These are phyloP conservation scores for Tetranychus urticae DNA, from an alignment of 1,140 invertebrate species.

Conservation along the genomic window DNA sequence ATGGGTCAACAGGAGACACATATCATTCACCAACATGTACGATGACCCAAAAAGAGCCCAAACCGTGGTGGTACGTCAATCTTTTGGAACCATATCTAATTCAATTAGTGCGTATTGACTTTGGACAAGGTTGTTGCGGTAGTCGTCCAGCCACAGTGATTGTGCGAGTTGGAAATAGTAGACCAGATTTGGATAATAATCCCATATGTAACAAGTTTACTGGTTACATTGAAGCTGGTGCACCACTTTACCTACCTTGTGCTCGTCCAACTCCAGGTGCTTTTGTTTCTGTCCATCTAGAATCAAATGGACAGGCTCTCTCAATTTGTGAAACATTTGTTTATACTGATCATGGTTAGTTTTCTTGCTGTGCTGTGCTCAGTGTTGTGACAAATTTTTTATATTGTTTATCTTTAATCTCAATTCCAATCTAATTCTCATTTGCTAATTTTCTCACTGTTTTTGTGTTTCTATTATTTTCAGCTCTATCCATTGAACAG, in stretches of 20 bases:
- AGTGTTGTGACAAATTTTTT: neutral
- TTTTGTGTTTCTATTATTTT: neutral
- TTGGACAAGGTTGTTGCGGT: conserved; percentile 76
- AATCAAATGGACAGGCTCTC: conserved; percentile 40
- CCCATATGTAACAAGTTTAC: conserved; percentile 67
- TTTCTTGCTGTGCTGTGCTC: neutral
- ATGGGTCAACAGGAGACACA: conserved; percentile 58
- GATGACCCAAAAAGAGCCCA: conserved; percentile 41
- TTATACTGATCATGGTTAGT: conserved; percentile 59
- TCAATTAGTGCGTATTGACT: conserved; percentile 66
- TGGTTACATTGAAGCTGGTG: conserved; percentile 43
- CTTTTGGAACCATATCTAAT: conserved; percentile 83
- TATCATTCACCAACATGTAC: conserved; percentile 65
- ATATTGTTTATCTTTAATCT: neutral
- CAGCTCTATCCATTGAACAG: conserved; percentile 66
- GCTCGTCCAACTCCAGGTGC: conserved; percentile 84
- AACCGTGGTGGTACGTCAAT: conserved; percentile 89
- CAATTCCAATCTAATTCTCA: neutral
- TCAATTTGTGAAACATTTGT: conserved; percentile 89
- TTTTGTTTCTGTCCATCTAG: conserved; percentile 72
- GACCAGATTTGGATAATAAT: conserved; percentile 75
- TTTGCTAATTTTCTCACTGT: neutral
- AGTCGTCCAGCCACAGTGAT: conserved; percentile 51
- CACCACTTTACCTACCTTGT: conserved; percentile 71
- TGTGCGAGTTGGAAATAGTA: conserved; percentile 72